Conservation (phyloP, 2,888 invertebrate genomes). For the Agonopterix arenella region DNA sequence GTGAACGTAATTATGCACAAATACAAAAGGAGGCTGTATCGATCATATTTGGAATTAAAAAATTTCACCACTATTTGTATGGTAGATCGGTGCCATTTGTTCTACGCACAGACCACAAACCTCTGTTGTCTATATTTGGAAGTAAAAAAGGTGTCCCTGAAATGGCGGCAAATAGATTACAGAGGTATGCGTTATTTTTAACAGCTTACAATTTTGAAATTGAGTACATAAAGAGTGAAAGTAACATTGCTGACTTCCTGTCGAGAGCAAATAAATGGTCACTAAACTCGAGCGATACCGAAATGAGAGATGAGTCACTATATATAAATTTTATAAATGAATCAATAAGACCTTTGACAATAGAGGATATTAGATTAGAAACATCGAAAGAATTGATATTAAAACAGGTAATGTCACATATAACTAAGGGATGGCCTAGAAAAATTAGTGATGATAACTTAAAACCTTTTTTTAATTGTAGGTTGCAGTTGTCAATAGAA, state of each 20-base stretch:
- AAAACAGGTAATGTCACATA: no score
- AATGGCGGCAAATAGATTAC: background rate
- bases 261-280: no score
- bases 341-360: no score
- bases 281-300: no score
- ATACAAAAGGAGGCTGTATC: slow-evolving; percentile 5
- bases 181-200: background rate
- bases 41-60: slow-evolving; percentile 3
- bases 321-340: no score
- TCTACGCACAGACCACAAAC: background rate
- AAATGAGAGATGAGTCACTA: no score
- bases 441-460: no score
- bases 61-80: slow-evolving; percentile 10
- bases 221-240: background rate
- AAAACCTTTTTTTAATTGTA: no score
- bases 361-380: no score
- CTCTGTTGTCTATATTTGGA: background rate
- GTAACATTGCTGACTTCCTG: background rate
- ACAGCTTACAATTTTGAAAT: background rate
- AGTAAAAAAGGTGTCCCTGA: background rate
- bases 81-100: background rate
- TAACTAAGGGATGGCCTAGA: no score
- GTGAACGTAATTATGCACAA: slow-evolving; percentile 3
- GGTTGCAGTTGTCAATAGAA: no score
- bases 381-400: no score